Evolutionary conservation across 2,797 vertebrate species (phyloP).

Genomic region (Centroberyx gerrardi): DNA sequence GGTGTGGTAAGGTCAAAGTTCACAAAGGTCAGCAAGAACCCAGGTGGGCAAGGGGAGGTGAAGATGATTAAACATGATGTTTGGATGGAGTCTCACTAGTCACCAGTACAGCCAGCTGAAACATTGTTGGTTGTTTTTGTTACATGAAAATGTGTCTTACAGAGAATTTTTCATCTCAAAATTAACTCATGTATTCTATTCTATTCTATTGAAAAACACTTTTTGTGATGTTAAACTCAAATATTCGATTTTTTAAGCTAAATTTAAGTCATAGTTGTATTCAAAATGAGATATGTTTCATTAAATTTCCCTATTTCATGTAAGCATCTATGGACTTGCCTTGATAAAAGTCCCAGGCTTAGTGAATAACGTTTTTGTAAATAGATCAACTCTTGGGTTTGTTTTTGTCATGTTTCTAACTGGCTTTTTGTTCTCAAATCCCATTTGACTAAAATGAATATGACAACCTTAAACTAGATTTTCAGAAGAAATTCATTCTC

Average conservation of each 20-base stretch:
- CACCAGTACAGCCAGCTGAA: background rate
- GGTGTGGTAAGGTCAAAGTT: constrained; percentile 85
- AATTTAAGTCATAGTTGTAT: constrained; percentile 1
- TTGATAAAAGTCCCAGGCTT: constrained; percentile 48
- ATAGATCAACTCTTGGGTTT: constrained; percentile 76
- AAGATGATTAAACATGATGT: constrained; percentile 50
- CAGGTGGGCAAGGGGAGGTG: constrained; percentile 51
- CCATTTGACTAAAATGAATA: constrained; percentile 86
- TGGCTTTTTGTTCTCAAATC: constrained; percentile 83
- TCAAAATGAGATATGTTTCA: constrained; percentile 31
- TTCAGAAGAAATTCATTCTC: constrained; percentile 78
- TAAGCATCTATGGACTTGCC: constrained; percentile 40
- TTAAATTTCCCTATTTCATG: constrained; percentile 31
- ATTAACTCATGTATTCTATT: background rate
- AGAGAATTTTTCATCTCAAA: background rate
- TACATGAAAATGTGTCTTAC: constrained; percentile 4
- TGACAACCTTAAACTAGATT: constrained; percentile 89
- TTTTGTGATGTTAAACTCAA: background rate
- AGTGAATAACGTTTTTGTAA: constrained; percentile 69
- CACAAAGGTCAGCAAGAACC: constrained; percentile 81
- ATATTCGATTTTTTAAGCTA: constrained; percentile 14
- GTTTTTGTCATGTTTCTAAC: constrained; percentile 77
- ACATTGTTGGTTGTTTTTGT: no score
- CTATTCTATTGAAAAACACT: background rate
- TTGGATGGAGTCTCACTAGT: constrained; percentile 24